phyloP scores from a whole-genome alignment of 2,888 invertebrate genomes.

The Lathronympha strigana region DNA sequence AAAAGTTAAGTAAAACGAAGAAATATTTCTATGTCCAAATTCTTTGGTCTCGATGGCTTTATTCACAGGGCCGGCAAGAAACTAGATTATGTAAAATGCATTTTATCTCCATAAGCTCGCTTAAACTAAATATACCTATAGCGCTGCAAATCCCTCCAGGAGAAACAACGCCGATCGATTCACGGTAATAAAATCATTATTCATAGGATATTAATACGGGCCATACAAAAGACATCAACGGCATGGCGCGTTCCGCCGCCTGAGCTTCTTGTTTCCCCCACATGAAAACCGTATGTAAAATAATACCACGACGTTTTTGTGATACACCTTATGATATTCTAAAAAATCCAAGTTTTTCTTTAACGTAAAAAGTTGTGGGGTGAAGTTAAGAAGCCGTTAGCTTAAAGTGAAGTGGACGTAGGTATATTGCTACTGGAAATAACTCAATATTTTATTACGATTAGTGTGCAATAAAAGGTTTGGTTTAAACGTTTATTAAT shows the following conservation, averaged over 20 bases:
- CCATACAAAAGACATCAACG: slow-evolving; percentile 77
- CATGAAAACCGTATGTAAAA: slow-evolving; percentile 61
- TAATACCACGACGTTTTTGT: slow-evolving; percentile 70
- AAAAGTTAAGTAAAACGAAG: no score
- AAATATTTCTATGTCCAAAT: not conserved
- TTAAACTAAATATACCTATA: not conserved
- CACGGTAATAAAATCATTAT: slow-evolving; percentile 31
- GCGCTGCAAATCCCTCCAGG: slow-evolving; percentile 16
- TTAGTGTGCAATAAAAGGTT: not conserved
- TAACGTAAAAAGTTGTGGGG: slow-evolving; percentile 64
- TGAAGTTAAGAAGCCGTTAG: slow-evolving; percentile 49
- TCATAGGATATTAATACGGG: slow-evolving; percentile 21
- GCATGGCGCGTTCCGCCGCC: slow-evolving; percentile 40
- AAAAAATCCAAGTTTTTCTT: slow-evolving; percentile 67
- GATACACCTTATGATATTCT: slow-evolving; percentile 65
- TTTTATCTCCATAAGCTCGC: not conserved
- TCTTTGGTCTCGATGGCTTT: not conserved
- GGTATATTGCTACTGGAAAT: slow-evolving; percentile 48
- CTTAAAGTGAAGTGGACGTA: slow-evolving; percentile 18
- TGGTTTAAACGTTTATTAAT: not conserved
- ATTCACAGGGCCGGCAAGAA: not conserved
- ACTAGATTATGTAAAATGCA: not conserved
- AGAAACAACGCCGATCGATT: slow-evolving; percentile 37
- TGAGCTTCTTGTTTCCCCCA: slow-evolving; percentile 51
- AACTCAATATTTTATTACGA: slow-evolving; percentile 37